phyloP scores from a whole-genome alignment of 2,113 vertebrate genomes.

The Emydocephalus ijimae region DNA sequence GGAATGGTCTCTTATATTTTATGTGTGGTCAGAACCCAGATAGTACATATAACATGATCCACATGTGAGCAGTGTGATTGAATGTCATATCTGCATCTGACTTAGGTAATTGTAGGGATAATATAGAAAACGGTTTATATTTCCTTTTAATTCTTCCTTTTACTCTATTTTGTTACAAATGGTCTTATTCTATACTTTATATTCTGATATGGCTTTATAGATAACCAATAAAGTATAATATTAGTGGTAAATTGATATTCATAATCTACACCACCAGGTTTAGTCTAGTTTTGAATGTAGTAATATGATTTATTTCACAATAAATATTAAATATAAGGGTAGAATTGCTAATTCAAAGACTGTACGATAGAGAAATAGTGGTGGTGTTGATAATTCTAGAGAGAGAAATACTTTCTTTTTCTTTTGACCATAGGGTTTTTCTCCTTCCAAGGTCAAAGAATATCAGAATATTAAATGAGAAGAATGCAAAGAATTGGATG shows the following conservation, averaged over 20 bases:
- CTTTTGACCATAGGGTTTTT: fast-evolving
- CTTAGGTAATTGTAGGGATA: not conserved
- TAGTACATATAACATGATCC: not conserved
- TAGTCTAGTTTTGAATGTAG: not conserved
- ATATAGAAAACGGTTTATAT: not conserved
- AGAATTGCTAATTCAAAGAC: not conserved
- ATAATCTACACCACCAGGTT: not conserved
- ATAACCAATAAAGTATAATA: not conserved
- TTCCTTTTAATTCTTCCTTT: not conserved
- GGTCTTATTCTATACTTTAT: not conserved
- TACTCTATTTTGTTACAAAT: not conserved
- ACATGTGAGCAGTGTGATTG: not conserved
- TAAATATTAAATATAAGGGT: not conserved
- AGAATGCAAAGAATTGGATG: fast-evolving
- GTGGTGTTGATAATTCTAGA: not conserved
- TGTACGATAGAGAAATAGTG: not conserved
- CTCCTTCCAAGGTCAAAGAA: not conserved
- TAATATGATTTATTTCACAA: not conserved
- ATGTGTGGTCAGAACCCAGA: not conserved
- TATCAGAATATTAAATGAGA: not conserved
- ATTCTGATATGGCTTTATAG: not conserved
- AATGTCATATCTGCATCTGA: not conserved
- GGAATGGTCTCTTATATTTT: not conserved
- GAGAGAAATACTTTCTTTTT: not conserved
- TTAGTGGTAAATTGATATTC: not conserved